Evolutionary conservation across 2,888 invertebrate genomes (phyloP), one percentile per base, ranked within the genome.

Genomic region (Troides helena): DNA sequence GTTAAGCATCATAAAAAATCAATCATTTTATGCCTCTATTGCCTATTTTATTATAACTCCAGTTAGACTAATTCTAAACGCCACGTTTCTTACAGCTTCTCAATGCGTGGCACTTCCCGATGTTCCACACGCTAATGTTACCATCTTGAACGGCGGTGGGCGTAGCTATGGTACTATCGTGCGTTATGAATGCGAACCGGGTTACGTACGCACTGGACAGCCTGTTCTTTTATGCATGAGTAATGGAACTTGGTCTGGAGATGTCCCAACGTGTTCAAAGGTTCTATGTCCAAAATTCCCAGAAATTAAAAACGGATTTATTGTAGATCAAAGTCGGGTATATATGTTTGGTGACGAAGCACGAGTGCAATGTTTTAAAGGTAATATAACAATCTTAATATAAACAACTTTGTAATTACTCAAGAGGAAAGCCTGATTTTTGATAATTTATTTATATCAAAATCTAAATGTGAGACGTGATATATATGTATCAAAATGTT

Each of bases 211-310:
- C 75, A 95, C 95, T 75, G 98, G 98, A 46, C 96, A 97, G 81
- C 98, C 98, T 21, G 98, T 98, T 5, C 94, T 98, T 59, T 94
- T 98, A 56, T 98, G 98, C 85, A 98, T 98, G 97, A 98, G 98
- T 81, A 98, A 98, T 81, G 98, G 98, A 65, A 98, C 98, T 14
- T 98, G 98, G 98, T 98, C 98, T 71, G 97, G 97, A 71, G 95
- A 96, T 76, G 97, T 98, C 6, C 98, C 98, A 1, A 95, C 95
- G 7, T 98, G 98, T 86, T 94, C 97, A 53, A 95, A 97, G 78
- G 96, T 95, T 36, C 86, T 94, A 75, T 97, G 97, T 82, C 94
- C 95, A 0, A 93, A 93, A 75, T 94, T 97, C 80, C 98, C 98
- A 0, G 95, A 95, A 82, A 96, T 98, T 72, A 95, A 95, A 78